A percentile compares a stretch with the other conserved stretches of the same genome.
These are phyloP conservation scores for Drosophila parthenogenetica DNA, from an alignment of 2,888 invertebrate genomes.

Conservation along the genomic window DNA sequence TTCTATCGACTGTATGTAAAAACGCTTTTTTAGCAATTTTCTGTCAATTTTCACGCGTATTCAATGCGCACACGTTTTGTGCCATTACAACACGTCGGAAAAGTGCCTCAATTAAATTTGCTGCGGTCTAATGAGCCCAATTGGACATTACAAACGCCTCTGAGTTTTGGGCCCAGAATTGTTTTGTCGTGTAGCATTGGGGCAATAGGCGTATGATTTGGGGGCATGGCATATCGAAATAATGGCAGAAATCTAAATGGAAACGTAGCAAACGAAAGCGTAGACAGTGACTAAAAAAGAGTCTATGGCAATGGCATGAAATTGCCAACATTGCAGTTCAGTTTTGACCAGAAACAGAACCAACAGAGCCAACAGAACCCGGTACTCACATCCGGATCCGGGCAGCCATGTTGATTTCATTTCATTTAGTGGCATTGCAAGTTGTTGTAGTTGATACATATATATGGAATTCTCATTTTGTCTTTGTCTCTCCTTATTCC, in stretches of 20 bases:
- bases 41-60: conserved; percentile 3
- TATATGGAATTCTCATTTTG: conserved; percentile 43
- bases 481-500: conserved; percentile 35
- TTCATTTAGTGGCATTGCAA: conserved; percentile 65
- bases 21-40: conserved; percentile 14
- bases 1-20: conserved; percentile 17
- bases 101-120: conserved; percentile 67
- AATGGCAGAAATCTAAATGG: conserved; percentile 27
- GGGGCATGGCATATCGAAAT: conserved; percentile 26
- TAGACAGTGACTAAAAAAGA: conserved; percentile 1
- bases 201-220: neutral
- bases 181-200: conserved; percentile 1
- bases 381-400: conserved; percentile 25
- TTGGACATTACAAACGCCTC: conserved; percentile 26
- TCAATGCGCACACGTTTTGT: conserved; percentile 21
- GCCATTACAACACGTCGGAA: conserved; percentile 4
- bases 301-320: conserved; percentile 39
- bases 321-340: conserved; percentile 77
- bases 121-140: conserved; percentile 64
- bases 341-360: conserved; percentile 10
- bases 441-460: conserved; percentile 34
- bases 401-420: conserved; percentile 82
- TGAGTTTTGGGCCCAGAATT: neutral
- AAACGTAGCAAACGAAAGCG: conserved; percentile 56
- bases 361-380: conserved; percentile 1